A percentile compares a stretch with the other conserved stretches of the same genome.
Evolutionary conservation across 2,113 vertebrate genomes (phyloP).

Genomic region (Lepus europaeus): DNA sequence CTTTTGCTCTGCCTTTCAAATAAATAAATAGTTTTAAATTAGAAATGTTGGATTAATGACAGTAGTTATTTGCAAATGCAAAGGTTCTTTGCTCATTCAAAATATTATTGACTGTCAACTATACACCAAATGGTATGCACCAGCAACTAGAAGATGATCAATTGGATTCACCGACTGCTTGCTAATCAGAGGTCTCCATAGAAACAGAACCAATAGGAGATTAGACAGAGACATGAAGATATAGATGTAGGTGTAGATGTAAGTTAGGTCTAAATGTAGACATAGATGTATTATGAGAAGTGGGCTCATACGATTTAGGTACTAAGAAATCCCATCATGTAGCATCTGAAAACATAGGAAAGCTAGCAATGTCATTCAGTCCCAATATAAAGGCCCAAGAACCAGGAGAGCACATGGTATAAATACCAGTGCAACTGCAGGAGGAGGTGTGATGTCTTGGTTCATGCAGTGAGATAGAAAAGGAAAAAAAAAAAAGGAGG

Average conservation of each 20-base stretch:
- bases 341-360: background rate
- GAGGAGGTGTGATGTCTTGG: background rate
- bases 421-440: background rate
- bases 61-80: background rate
- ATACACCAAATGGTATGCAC: too few species aligned
- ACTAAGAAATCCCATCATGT: background rate
- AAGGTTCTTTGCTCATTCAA: background rate
- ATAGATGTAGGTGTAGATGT: background rate
- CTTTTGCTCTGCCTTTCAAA: too few species aligned
- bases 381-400: background rate
- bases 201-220: background rate
- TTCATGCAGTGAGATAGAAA: background rate
- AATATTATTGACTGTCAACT: background rate
- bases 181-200: background rate
- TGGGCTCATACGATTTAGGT: background rate
- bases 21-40: too few species aligned
- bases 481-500: too few species aligned
- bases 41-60: background rate
- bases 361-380: background rate
- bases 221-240: background rate
- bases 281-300: background rate
- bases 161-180: background rate
- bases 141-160: background rate
- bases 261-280: background rate
- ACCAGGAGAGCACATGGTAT: too few species aligned